A percentile compares a stretch with the other conserved stretches of the same genome.
These are phyloP conservation scores for Bembecia ichneumoniformis DNA, from an alignment of 2,888 invertebrate genomes.

Conservation along the genomic window DNA sequence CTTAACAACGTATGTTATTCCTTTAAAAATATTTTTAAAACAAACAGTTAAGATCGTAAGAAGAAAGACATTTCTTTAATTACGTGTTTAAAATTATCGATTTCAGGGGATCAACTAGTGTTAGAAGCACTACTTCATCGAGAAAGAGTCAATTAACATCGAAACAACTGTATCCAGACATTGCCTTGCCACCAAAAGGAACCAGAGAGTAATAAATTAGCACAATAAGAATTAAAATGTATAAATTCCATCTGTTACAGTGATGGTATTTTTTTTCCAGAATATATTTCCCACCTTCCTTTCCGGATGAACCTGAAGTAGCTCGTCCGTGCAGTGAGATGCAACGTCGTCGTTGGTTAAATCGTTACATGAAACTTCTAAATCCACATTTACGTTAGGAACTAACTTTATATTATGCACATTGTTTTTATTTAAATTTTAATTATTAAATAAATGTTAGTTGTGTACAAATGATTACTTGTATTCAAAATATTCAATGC, in stretches of 20 bases:
- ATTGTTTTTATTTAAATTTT: not conserved
- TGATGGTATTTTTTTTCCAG: slow-evolving; percentile 14
- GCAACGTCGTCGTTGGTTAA: slow-evolving; percentile 50
- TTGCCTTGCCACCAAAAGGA: slow-evolving; percentile 30
- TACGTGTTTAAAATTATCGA: too few species aligned
- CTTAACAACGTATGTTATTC: too few species aligned
- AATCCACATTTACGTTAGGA: slow-evolving; percentile 13
- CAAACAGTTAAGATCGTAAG: too few species aligned
- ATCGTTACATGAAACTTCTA: slow-evolving; percentile 34
- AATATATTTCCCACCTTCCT: slow-evolving; percentile 30
- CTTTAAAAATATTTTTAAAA: too few species aligned
- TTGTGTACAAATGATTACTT: too few species aligned
- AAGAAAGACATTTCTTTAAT: too few species aligned
- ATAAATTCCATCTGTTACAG: too few species aligned
- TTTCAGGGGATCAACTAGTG: slow-evolving; percentile 12
- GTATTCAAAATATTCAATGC: not conserved
- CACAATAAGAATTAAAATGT: not conserved
- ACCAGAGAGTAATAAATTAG: slow-evolving; percentile 26
- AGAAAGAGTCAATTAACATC: slow-evolving; percentile 25
- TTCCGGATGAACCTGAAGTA: slow-evolving; percentile 32
- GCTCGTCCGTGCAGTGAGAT: slow-evolving; percentile 33
- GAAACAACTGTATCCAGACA: slow-evolving; percentile 35
- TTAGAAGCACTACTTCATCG: slow-evolving; percentile 22
- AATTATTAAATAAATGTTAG: not conserved
- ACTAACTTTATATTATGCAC: not conserved